Conservation (phyloP, 53 echinoderm and acorn worm species). For the Stichopus horrens region DNA sequence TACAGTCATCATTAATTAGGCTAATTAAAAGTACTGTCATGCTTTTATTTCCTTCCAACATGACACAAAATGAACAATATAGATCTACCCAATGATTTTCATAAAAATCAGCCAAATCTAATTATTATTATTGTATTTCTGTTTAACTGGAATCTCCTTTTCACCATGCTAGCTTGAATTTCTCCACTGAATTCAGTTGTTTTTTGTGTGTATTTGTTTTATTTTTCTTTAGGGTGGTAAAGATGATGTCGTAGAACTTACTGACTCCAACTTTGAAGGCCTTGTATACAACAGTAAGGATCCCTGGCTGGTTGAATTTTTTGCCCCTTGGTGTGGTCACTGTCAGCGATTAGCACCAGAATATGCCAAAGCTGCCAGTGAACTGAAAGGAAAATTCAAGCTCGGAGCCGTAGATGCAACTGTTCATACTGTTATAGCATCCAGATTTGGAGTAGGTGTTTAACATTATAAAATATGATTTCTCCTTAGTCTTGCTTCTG, state of each 20-base stretch:
- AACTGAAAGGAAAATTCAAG: constrained; percentile 87
- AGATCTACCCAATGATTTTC: no score
- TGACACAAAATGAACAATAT: no score
- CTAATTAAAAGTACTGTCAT: no score
- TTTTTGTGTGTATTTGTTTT: not conserved
- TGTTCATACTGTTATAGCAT: constrained; percentile 60
- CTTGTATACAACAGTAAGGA: constrained; percentile 68
- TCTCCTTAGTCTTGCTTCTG: no score
- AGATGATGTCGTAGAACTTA: constrained; percentile 75
- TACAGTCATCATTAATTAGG: no score
- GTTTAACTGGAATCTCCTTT: no score
- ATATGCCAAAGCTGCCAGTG: constrained; percentile 77
- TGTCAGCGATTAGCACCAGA: constrained; percentile 87
- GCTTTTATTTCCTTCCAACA: no score
- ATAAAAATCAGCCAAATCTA: no score
- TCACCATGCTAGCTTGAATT: not conserved
- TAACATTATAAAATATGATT: no score
- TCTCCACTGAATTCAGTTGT: not conserved
- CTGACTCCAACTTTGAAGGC: constrained; percentile 90
- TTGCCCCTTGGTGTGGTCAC: constrained; percentile 98
- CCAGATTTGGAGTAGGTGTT: constrained; percentile 67
- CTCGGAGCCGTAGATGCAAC: constrained; percentile 92
- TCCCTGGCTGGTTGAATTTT: constrained; percentile 91
- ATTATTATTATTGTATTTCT: no score
- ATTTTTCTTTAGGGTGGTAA: constrained; percentile 55